Conservation (phyloP, 2,113 vertebrate genomes). For the Xiphophorus couchianus region DNA sequence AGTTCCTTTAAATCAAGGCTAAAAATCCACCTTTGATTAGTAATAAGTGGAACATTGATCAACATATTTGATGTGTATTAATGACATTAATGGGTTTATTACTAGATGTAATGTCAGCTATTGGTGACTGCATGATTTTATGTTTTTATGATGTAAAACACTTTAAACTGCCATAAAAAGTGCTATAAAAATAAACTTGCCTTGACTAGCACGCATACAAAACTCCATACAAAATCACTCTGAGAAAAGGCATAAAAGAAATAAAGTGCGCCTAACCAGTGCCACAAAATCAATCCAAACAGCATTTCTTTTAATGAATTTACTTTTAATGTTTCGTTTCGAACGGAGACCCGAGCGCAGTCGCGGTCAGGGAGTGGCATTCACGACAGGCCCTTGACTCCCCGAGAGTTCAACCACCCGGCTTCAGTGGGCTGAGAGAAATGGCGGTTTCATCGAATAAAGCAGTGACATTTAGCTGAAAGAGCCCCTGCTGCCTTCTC, state of each 20-base stretch:
- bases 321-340: not conserved
- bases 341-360: slow-evolving; percentile 12
- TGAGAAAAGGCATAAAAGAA: not conserved
- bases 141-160: no score
- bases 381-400: slow-evolving; percentile 60
- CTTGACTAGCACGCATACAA: no score
- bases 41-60: no score
- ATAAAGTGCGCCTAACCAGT: not conserved
- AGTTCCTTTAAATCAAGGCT: no score
- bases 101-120: no score
- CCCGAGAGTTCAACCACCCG: slow-evolving; percentile 24
- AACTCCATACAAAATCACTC: not conserved
- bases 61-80: no score
- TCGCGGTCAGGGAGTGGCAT: slow-evolving; percentile 47
- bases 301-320: slow-evolving; percentile 14
- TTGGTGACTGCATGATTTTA: no score
- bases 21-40: no score
- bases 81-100: no score
- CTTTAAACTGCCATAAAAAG: no score
- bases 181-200: no score
- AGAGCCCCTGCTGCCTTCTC: slow-evolving; percentile 34
- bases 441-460: slow-evolving; percentile 48
- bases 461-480: slow-evolving; percentile 76
- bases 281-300: not conserved
- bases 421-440: slow-evolving; percentile 56